Conservation (phyloP, 2,113 vertebrate genomes). For the Rhinopomastus cyanomelas region DNA sequence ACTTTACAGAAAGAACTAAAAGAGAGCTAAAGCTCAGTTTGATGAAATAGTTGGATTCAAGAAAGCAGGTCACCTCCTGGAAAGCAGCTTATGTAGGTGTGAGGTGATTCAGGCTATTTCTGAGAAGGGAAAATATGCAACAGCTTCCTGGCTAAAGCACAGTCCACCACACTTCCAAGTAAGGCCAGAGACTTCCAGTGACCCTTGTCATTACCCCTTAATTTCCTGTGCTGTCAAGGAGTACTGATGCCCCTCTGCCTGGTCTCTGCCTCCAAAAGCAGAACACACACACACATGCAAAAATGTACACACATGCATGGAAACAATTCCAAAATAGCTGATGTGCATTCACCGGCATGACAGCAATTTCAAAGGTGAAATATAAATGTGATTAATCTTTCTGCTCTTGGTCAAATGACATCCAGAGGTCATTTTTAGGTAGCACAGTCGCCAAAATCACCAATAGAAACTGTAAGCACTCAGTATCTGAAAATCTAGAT, state of each 20-base stretch:
- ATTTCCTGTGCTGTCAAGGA: not conserved
- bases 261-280: not conserved
- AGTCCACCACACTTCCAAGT: not conserved
- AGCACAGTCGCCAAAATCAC: not conserved
- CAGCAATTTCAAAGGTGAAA: not conserved
- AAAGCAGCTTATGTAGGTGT: slow-evolving; percentile 29
- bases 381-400: not conserved
- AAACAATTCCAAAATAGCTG: not conserved
- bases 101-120: not conserved
- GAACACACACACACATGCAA: not conserved
- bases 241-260: not conserved
- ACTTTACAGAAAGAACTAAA: not conserved
- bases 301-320: fast-evolving
- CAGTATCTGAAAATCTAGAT: not conserved
- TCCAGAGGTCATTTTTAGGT: not conserved
- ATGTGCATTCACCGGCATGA: not conserved
- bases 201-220: not conserved
- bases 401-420: not conserved
- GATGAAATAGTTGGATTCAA: slow-evolving; percentile 17
- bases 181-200: not conserved
- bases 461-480: not conserved
- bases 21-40: not conserved
- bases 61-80: slow-evolving; percentile 29
- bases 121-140: slow-evolving; percentile 13
- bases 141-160: not conserved